A percentile compares a stretch with the other conserved stretches of the same genome.
Evolutionary conservation across 2,797 vertebrate genomes (phyloP).

Genomic region (Thaleichthys pacificus): DNA sequence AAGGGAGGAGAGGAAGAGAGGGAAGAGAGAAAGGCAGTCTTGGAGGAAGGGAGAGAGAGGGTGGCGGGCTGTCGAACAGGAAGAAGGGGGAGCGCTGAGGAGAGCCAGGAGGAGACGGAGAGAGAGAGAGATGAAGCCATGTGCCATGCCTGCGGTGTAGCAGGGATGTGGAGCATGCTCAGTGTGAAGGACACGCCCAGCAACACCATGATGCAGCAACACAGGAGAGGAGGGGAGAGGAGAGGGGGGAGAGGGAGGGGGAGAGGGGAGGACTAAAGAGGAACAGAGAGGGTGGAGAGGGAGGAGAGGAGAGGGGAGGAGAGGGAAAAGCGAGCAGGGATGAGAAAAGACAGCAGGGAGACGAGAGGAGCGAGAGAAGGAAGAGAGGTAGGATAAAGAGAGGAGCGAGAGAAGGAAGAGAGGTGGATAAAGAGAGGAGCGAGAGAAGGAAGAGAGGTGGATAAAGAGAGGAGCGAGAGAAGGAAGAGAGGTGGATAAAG

Average conservation of each 20-base stretch:
- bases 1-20: not conserved
- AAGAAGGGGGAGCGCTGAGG: not conserved
- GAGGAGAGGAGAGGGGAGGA: not conserved
- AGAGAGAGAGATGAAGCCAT: not conserved
- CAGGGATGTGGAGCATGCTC: slow-evolving; percentile 2
- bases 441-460: not conserved
- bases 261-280: slow-evolving; percentile 3
- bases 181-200: slow-evolving; percentile 1
- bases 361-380: not conserved
- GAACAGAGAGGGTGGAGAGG: not conserved
- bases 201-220: not conserved
- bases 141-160: not conserved
- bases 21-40: not conserved
- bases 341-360: not conserved
- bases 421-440: not conserved
- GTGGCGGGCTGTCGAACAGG: not conserved
- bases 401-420: not conserved
- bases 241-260: not conserved
- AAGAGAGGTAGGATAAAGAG: not conserved
- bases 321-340: not conserved
- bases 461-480: slow-evolving; percentile 1
- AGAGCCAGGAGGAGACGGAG: not conserved
- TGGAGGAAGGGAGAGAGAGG: not conserved
- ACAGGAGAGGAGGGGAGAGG: slow-evolving; percentile 19
- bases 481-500: not conserved